phyloP scores from a whole-genome alignment of 2,797 vertebrate species.

The Parambassis ranga region DNA sequence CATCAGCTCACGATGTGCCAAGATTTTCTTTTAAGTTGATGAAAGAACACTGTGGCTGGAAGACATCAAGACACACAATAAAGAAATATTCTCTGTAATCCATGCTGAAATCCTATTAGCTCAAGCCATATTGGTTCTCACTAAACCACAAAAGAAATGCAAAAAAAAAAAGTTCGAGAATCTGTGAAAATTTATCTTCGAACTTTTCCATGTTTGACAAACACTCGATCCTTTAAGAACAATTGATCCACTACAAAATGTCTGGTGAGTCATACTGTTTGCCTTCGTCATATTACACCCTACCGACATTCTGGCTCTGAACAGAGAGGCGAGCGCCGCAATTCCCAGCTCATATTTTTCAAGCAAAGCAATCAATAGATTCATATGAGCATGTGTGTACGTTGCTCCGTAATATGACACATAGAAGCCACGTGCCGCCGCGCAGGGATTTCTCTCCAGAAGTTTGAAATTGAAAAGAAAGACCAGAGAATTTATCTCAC shows the following conservation, averaged over 20 bases:
- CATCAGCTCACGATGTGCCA: conserved; percentile 15
- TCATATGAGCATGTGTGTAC: conserved; percentile 40
- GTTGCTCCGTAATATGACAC: conserved; percentile 25
- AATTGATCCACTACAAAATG: conserved; percentile 40
- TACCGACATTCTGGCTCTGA: conserved; percentile 23
- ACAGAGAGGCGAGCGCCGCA: conserved; percentile 34
- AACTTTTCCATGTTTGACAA: conserved; percentile 32
- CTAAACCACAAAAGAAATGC: conserved; percentile 10
- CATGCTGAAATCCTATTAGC: conserved; percentile 6
- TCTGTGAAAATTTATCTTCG: conserved; percentile 7
- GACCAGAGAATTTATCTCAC: conserved; percentile 54
- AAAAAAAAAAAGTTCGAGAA: conserved; percentile 6
- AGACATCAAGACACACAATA: conserved; percentile 21
- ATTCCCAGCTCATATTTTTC: conserved; percentile 65
- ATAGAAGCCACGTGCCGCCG: not conserved
- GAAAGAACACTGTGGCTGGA: conserved; percentile 25
- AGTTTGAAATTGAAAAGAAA: conserved; percentile 47
- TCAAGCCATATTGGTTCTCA: conserved; percentile 8
- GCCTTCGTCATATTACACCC: conserved; percentile 40
- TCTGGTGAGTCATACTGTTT: conserved; percentile 42
- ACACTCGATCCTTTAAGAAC: conserved; percentile 52
- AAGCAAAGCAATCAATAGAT: conserved; percentile 58
- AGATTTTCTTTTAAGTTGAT: conserved; percentile 39
- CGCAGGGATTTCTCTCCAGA: conserved; percentile 8
- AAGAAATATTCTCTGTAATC: conserved; percentile 1